Conservation (phyloP, 2,888 invertebrate genomes). For the Corythucha ciliata region DNA sequence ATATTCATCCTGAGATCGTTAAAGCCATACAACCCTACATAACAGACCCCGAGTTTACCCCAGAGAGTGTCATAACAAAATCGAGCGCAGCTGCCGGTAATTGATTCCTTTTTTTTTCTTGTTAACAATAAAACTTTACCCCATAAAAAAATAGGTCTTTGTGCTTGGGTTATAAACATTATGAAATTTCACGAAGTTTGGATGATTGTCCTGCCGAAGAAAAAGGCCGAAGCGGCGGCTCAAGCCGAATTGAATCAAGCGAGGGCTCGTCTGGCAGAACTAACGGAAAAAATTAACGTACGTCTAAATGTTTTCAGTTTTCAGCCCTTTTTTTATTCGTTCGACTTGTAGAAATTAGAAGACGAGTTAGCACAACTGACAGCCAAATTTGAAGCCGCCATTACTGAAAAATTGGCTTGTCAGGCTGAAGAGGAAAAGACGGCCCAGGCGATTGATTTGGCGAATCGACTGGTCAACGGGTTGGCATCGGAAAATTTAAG, state of each 20-base stretch:
- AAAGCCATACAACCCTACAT: conserved; percentile 61
- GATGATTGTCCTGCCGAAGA: conserved; percentile 84
- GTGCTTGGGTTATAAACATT: conserved; percentile 92
- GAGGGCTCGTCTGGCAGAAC: conserved; percentile 62
- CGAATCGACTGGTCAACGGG: conserved; percentile 84
- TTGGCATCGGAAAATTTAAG: conserved; percentile 83
- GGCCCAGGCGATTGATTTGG: conserved; percentile 76
- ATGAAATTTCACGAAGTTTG: conserved; percentile 81
- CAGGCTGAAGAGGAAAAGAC: conserved; percentile 89
- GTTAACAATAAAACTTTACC: neutral
- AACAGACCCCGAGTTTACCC: conserved; percentile 67
- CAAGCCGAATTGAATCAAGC: conserved; percentile 76
- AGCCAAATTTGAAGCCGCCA: conserved; percentile 76
- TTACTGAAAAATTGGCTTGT: conserved; percentile 77
- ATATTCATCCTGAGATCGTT: conserved; percentile 77
- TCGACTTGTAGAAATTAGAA: conserved; percentile 54
- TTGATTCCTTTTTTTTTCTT: conserved; percentile 7
- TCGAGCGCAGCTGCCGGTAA: conserved; percentile 74
- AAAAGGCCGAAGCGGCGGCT: conserved; percentile 73
- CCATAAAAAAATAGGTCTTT: conserved; percentile 52
- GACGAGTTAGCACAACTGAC: conserved; percentile 64
- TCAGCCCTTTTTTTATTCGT: neutral
- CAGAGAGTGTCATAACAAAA: conserved; percentile 72
- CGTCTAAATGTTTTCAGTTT: neutral
- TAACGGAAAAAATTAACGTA: conserved; percentile 61